Base-by-base conservation (phyloP, 2,888 invertebrate genomes). In the Schizotus pectinicornis region DNA sequence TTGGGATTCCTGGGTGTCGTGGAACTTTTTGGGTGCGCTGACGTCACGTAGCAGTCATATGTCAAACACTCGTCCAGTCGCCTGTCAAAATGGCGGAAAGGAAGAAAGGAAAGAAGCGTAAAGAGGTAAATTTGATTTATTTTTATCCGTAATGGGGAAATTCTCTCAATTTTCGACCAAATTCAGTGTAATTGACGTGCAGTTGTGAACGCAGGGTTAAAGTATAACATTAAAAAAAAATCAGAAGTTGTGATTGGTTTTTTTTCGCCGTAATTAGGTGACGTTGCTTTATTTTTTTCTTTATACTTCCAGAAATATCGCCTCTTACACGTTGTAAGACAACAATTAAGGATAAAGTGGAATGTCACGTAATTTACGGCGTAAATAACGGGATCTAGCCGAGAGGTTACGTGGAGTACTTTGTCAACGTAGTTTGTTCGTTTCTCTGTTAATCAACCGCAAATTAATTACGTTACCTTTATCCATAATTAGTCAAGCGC, bases 71-170 rank as follows among this genome's bases (percentile, higher is more conserved):
- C n/a, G n/a, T n/a, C n/a, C 38, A 45, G 49, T 45, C 32, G 46
- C 13, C 56, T 59, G 68, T 69, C 69, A 82, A 81, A 73, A 85
- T 86, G 85, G 85, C 85, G 76, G 86, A 86, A 70, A 86, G 85
- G 77, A 83, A 83, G 76, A 86, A 85, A 81, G 83, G 82, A 69
- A 84, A 83, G 79, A 86, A 85, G 72, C 85, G 85, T 69, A 86
- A 84, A 80, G 85, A 86, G 77, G 87, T 86, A 80, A 82, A 80
- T 75, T 65, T 34, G 22, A 14, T 38, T 7, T 0, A 34, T 48
- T 48, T 36, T 41, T 53, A 8, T 37, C 2, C 30, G 11, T 30
- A 49, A 13, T 47, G 35, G 3, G 7, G 14, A 14, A 7, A 1
- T 22, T 49, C 30, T 8, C 38, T 22, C 37, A 45, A 8, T 3